Percentiles rank a stretch among this genome's conserved stretches.
Conservation (phyloP, 2,113 vertebrate species). For the Oryzias woworae region DNA sequence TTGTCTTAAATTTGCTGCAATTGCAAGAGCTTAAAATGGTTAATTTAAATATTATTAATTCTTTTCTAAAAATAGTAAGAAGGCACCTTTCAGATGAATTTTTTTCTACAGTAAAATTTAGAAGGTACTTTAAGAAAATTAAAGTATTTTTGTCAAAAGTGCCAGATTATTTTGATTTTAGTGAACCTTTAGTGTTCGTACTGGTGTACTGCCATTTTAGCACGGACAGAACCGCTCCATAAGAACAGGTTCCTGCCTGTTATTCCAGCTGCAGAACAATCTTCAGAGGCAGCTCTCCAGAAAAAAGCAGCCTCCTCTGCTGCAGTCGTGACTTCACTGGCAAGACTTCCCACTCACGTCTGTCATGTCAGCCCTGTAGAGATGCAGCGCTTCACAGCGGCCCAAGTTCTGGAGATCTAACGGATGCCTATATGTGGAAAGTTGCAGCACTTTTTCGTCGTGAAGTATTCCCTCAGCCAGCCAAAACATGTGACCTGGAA, state of each 20-base stretch:
- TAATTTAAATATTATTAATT: no score
- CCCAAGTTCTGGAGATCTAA: constrained; percentile 7
- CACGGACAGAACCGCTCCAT: constrained; percentile 55
- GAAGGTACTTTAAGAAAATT: no score
- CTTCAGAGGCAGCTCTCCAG: constrained; percentile 64
- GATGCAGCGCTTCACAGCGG: constrained; percentile 45
- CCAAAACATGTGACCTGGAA: constrained; percentile 27
- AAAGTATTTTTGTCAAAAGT: neutral
- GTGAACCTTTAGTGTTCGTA: neutral
- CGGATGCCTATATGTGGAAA: constrained; percentile 12
- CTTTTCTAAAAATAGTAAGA: no score
- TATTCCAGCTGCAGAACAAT: constrained; percentile 72
- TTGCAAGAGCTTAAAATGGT: no score
- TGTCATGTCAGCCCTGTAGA: constrained; percentile 32
- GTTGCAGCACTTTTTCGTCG: constrained; percentile 3
- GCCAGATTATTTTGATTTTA: neutral
- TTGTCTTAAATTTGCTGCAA: no score
- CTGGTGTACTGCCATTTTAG: constrained; percentile 31
- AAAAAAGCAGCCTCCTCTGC: constrained; percentile 53
- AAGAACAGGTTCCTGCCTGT: constrained; percentile 63
- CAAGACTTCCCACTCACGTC: constrained; percentile 44
- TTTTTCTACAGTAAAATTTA: no score
- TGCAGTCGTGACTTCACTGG: constrained; percentile 58
- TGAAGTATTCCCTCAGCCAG: constrained; percentile 14
- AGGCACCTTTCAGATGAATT: no score